A percentile compares a stretch with the other conserved stretches of the same genome.
Conservation (phyloP, 1,140 invertebrate species). For the Aphelenchoides fujianensis region DNA sequence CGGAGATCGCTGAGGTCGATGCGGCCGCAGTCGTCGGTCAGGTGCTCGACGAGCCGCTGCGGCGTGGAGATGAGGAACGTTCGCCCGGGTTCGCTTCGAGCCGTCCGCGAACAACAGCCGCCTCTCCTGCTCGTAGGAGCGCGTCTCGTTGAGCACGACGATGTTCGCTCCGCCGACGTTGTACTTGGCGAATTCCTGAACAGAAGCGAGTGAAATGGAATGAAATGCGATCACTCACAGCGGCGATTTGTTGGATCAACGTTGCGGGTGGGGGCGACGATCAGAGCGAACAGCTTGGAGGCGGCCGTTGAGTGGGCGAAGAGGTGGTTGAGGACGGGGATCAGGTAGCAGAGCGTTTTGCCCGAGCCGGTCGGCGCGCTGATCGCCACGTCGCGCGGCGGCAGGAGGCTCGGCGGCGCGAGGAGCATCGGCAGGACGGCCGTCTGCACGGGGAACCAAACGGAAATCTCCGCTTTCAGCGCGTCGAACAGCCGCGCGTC, state of each 20-base stretch:
- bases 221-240: constrained; percentile 30
- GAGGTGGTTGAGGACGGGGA: constrained; percentile 46
- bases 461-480: constrained; percentile 37
- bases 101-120: constrained; percentile 25
- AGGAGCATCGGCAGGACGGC: constrained; percentile 40
- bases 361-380: constrained; percentile 38
- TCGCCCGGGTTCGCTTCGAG: constrained; percentile 15
- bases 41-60: constrained; percentile 45
- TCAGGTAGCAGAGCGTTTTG: constrained; percentile 46
- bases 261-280: constrained; percentile 35
- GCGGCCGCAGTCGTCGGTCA: constrained; percentile 29
- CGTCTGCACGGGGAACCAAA: constrained; percentile 41
- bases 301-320: not conserved
- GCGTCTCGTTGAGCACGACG: constrained; percentile 24
- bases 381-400: constrained; percentile 47
- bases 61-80: constrained; percentile 48
- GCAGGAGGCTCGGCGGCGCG: constrained; percentile 20
- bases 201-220: constrained; percentile 14
- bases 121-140: constrained; percentile 37
- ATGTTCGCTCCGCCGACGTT: constrained; percentile 33
- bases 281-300: constrained; percentile 38
- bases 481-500: constrained; percentile 16
- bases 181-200: constrained; percentile 46
- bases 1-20: constrained; percentile 38
- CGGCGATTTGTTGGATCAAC: constrained; percentile 38